Evolutionary conservation across 2,888 invertebrate genomes (phyloP).

Genomic region (Pristionchus japonicus): DNA sequence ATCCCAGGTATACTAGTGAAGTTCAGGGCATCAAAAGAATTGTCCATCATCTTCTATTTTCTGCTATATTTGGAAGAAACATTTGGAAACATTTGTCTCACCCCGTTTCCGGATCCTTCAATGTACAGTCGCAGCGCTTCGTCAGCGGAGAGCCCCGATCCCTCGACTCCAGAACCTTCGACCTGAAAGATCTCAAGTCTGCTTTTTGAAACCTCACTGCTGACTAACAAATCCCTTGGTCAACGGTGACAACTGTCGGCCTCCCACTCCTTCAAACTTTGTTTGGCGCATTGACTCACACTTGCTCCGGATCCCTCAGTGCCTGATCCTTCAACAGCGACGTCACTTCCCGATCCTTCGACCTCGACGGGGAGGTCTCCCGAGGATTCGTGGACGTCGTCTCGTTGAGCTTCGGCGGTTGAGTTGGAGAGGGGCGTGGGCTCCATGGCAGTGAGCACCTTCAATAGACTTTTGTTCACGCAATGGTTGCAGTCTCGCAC

Average conservation of each 20-base stretch:
- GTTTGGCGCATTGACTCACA: background rate
- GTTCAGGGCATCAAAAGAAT: too few relatives aligned
- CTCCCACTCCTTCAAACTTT: background rate
- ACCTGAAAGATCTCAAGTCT: background rate
- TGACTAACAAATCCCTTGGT: background rate
- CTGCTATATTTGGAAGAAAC: too few relatives aligned
- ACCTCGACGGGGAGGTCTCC: constrained; percentile 29
- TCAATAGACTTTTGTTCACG: background rate
- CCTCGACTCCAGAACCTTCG: background rate
- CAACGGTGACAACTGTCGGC: background rate
- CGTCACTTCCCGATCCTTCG: too few relatives aligned
- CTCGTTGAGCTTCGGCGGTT: background rate
- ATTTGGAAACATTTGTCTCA: too few relatives aligned
- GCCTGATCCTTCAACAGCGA: background rate
- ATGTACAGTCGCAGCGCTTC: background rate
- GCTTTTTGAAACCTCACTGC: background rate
- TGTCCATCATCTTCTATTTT: too few relatives aligned
- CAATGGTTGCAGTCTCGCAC: background rate
- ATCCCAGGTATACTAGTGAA: too few relatives aligned
- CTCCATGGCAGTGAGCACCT: constrained; percentile 21
- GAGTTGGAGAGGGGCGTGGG: background rate
- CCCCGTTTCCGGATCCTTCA: background rate
- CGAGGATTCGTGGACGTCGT: background rate
- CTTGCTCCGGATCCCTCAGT: background rate
- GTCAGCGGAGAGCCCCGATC: background rate